phyloP scores from a whole-genome alignment of 2,888 invertebrate genomes.

The Sthenelais limicola region DNA sequence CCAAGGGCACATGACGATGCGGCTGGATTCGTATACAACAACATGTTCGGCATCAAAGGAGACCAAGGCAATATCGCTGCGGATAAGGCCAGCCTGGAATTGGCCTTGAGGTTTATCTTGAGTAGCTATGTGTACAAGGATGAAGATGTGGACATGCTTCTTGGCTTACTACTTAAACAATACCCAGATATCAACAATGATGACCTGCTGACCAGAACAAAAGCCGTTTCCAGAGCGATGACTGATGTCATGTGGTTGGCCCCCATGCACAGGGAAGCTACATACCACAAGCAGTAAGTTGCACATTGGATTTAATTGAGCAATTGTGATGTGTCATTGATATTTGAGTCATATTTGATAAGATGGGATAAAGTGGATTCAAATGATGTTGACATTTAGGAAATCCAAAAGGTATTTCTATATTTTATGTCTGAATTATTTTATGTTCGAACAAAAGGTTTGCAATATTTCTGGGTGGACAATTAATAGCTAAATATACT shows the following conservation, averaged over 20 bases:
- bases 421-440: too few species aligned
- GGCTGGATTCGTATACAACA: constrained; percentile 28
- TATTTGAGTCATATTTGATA: too few species aligned
- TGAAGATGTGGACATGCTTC: background rate
- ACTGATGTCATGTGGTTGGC: background rate
- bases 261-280: background rate
- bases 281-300: too few species aligned
- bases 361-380: too few species aligned
- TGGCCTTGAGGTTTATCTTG: background rate
- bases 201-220: background rate
- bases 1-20: constrained; percentile 19
- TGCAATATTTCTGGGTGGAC: too few species aligned
- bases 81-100: background rate
- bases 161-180: background rate
- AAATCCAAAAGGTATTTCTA: too few species aligned
- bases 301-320: too few species aligned
- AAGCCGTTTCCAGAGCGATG: background rate
- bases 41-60: constrained; percentile 23
- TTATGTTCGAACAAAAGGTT: too few species aligned
- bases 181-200: constrained; percentile 1
- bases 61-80: constrained; percentile 14
- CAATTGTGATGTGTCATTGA: too few species aligned
- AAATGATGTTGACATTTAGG: too few species aligned
- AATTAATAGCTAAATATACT: too few species aligned
- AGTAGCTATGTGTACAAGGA: background rate